Conservation (phyloP, 2,797 vertebrate species). For the Hypotaenidia okinawae region DNA sequence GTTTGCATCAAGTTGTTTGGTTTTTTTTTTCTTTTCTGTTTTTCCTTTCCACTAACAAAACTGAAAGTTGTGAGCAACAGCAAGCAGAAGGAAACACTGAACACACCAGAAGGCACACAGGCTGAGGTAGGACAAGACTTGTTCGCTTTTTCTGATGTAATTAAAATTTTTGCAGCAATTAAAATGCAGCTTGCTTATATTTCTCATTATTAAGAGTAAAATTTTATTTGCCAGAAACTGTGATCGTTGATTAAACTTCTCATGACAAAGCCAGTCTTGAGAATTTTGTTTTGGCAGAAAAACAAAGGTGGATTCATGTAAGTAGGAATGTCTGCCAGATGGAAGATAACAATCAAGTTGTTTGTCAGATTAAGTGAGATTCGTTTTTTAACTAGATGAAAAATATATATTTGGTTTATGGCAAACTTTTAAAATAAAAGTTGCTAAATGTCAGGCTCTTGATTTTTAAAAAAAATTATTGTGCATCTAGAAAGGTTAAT, state of each 20-base stretch:
- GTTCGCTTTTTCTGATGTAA: not conserved
- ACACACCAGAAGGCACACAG: not conserved
- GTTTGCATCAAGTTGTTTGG: not conserved
- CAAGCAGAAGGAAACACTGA: not conserved
- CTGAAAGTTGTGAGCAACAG: not conserved
- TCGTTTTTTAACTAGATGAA: not conserved
- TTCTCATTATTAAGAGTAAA: not conserved
- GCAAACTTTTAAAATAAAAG: not conserved
- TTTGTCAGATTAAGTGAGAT: not conserved
- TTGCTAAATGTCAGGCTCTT: not conserved
- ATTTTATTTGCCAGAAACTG: not conserved
- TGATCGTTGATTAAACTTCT: not conserved
- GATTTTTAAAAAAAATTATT: not conserved
- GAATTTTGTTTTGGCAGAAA: not conserved
- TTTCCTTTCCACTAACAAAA: not conserved
- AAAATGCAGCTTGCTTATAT: not conserved
- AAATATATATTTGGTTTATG: not conserved
- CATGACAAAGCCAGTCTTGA: not conserved
- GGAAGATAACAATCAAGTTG: not conserved
- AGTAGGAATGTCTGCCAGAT: not conserved
- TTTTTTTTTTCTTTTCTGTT: not conserved
- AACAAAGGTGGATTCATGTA: not conserved
- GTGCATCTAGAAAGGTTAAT: not conserved
- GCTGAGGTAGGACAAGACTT: constrained; percentile 37
- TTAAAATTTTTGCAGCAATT: not conserved